Evolutionary conservation across 2,797 vertebrate species (phyloP).

Genomic region (Fistularia commersonii): DNA sequence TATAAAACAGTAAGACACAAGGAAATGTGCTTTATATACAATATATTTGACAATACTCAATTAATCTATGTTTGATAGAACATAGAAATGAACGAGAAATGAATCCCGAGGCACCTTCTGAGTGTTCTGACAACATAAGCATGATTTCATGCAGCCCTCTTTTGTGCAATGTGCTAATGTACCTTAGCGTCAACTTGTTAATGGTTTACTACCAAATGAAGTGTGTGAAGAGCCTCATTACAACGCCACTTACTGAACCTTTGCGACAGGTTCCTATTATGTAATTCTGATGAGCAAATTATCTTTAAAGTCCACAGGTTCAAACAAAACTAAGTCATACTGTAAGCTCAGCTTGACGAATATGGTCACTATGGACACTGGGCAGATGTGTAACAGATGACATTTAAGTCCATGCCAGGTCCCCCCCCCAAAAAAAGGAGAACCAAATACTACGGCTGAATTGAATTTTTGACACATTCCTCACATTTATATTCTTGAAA

Average conservation of each 20-base stretch:
- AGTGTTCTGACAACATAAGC: conserved; percentile 6
- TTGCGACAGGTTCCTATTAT: conserved; percentile 29
- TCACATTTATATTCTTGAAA: no score
- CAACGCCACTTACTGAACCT: conserved; percentile 26
- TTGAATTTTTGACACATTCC: no score
- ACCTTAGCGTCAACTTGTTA: conserved; percentile 22
- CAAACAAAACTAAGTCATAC: conserved; percentile 26
- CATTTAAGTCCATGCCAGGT: no score
- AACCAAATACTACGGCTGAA: no score
- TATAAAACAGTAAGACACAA: no score
- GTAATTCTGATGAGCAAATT: conserved; percentile 43
- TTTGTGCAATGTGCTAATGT: neutral
- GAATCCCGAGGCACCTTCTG: neutral
- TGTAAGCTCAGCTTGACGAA: conserved; percentile 14
- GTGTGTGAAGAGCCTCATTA: conserved; percentile 45
- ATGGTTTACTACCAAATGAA: conserved; percentile 46
- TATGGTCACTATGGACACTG: no score
- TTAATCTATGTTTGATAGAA: no score
- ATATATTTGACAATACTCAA: no score
- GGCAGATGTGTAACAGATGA: no score
- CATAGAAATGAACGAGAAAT: no score
- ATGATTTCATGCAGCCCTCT: conserved; percentile 25
- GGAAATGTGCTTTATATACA: no score
- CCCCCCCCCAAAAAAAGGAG: no score
- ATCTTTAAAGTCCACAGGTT: conserved; percentile 42